Percentiles rank a stretch among this genome's conserved stretches.
phyloP scores from a whole-genome alignment of 2,797 vertebrate genomes.

The Acanthornis magna region DNA sequence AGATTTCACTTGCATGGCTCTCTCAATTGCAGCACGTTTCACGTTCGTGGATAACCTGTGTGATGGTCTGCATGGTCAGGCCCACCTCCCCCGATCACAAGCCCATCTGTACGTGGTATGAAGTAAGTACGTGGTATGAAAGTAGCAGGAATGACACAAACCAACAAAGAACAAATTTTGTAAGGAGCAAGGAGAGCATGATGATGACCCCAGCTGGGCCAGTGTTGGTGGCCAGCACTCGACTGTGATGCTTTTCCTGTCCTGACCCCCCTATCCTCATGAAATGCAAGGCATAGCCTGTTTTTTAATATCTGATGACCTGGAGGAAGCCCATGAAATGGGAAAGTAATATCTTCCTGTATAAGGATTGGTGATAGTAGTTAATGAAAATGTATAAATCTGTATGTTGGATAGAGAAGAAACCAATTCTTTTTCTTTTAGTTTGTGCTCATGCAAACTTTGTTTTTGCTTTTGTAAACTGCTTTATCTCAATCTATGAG shows the following conservation, averaged over 20 bases:
- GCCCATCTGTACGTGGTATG: fast-evolving
- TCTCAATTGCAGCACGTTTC: fast-evolving
- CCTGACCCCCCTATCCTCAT: neutral
- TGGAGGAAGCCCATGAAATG: neutral
- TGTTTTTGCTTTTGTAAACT: neutral
- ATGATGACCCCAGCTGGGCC: neutral
- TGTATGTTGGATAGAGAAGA: neutral
- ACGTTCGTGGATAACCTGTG: neutral
- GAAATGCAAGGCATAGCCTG: neutral
- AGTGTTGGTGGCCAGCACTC: fast-evolving
- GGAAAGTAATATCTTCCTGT: neutral
- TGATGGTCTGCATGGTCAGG: too few species aligned
- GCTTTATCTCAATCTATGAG: neutral
- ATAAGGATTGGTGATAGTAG: neutral
- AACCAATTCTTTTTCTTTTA: neutral
- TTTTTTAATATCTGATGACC: neutral
- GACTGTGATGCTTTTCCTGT: neutral
- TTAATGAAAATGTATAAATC: neutral
- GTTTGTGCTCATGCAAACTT: neutral
- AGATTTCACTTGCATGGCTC: neutral
- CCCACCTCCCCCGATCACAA: too few species aligned
- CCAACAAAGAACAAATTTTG: fast-evolving
- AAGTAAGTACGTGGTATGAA: fast-evolving
- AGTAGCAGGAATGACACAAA: neutral
- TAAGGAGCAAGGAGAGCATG: neutral